phyloP scores from a whole-genome alignment of 2,888 invertebrate species.

The Apeira syringaria region DNA sequence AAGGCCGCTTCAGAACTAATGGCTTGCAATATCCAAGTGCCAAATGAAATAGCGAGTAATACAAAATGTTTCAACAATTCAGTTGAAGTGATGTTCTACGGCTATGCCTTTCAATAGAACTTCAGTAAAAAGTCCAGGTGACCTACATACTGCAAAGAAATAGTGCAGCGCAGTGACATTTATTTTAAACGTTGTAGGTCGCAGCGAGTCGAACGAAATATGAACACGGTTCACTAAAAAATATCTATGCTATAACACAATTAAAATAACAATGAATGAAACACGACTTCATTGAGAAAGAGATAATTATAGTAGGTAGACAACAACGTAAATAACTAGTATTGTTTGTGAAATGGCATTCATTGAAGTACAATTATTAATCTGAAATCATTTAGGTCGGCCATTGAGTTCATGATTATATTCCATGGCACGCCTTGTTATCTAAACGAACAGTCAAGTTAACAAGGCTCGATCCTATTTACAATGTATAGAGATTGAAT shows the following conservation, averaged over 20 bases:
- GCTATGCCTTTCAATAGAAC: slow-evolving; percentile 1
- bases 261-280: slow-evolving; percentile 9
- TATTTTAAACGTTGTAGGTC: slow-evolving; percentile 1
- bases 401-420: slow-evolving; percentile 19
- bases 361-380: slow-evolving; percentile 31
- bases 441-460: slow-evolving; percentile 26
- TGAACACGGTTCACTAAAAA: slow-evolving; percentile 1
- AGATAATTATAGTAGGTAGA: slow-evolving; percentile 6
- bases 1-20: not conserved
- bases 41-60: not conserved
- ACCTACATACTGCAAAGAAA: slow-evolving; percentile 12
- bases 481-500: slow-evolving; percentile 77
- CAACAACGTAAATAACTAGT: slow-evolving; percentile 20
- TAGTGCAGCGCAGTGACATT: slow-evolving; percentile 4
- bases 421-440: slow-evolving; percentile 24
- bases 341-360: slow-evolving; percentile 28
- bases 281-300: slow-evolving; percentile 13
- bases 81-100: not conserved
- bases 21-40: not conserved
- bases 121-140: slow-evolving; percentile 7
- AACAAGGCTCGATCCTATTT: slow-evolving; percentile 66
- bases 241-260: slow-evolving; percentile 2
- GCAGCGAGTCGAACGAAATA: not conserved
- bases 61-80: not conserved
- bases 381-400: slow-evolving; percentile 39